Percentiles rank a stretch among this genome's conserved stretches.
Evolutionary conservation across 2,797 vertebrate genomes (phyloP).

Genomic region (Psittacula derbiana): DNA sequence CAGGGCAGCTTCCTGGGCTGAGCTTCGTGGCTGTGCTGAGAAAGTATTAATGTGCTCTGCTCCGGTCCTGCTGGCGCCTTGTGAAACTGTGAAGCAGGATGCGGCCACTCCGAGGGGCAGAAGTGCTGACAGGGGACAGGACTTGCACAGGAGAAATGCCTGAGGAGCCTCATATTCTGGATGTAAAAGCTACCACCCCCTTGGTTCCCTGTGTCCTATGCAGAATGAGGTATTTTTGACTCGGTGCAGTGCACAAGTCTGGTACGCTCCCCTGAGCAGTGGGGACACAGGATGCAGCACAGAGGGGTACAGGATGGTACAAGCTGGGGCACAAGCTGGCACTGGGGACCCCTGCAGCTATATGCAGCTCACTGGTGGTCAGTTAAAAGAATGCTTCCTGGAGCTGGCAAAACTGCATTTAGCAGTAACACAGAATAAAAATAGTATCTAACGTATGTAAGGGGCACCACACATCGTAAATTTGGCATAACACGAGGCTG

Average conservation of each 20-base stretch:
- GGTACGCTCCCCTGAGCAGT: rapidly evolving
- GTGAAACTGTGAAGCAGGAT: background rate
- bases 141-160: background rate
- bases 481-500: background rate
- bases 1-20: slow-evolving; percentile 55
- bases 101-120: background rate
- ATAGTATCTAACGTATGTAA: background rate
- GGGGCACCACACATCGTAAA: rapidly evolving
- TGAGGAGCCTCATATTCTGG: background rate
- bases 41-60: background rate
- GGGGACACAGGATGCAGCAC: rapidly evolving
- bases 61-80: background rate
- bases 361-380: background rate
- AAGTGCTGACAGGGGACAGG: background rate
- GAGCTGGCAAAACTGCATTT: background rate
- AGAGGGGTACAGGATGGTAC: background rate
- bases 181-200: background rate
- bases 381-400: background rate
- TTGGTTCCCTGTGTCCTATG: background rate
- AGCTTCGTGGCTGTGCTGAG: background rate
- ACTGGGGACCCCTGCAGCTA: background rate
- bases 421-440: background rate
- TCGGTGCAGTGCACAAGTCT: background rate
- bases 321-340: background rate
- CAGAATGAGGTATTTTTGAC: background rate